phyloP scores from a whole-genome alignment of 2,888 invertebrate genomes.

The Plagodis pulveraria region DNA sequence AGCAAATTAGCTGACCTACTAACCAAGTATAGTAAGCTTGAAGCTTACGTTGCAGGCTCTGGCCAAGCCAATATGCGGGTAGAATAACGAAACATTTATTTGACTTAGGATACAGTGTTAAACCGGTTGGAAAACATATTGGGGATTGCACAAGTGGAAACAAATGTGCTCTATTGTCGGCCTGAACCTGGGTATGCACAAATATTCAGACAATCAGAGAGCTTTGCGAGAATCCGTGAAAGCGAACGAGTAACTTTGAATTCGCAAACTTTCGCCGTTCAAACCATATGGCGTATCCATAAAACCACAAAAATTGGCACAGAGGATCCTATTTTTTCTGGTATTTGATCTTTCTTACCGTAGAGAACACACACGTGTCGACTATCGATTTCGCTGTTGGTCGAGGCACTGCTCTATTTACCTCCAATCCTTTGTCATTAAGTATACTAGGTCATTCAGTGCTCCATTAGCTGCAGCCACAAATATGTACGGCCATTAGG shows the following conservation, averaged over 20 bases:
- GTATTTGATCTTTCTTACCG: constrained; percentile 16
- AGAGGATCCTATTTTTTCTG: constrained; percentile 19
- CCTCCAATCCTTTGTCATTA: constrained; percentile 17
- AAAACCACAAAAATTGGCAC: constrained; percentile 26
- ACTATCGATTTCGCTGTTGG: constrained; percentile 20
- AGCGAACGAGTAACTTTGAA: constrained; percentile 31
- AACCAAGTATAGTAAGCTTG: constrained; percentile 7
- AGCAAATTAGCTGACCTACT: constrained; percentile 24
- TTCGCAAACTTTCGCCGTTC: constrained; percentile 33
- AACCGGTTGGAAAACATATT: constrained; percentile 24
- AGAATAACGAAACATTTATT: constrained; percentile 21
- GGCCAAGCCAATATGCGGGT: constrained; percentile 7
- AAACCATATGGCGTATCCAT: constrained; percentile 27
- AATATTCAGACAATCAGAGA: constrained; percentile 32
- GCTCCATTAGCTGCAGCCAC: too few relatives aligned
- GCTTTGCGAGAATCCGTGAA: constrained; percentile 31
- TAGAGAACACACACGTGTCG: constrained; percentile 15
- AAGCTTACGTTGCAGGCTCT: constrained; percentile 10
- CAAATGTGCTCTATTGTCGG: constrained; percentile 28
- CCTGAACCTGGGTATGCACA: constrained; percentile 23
- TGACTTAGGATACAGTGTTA: constrained; percentile 18
- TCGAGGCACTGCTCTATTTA: constrained; percentile 15
- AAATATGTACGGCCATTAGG: too few relatives aligned
- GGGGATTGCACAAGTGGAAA: constrained; percentile 28
- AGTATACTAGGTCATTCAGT: constrained; percentile 5